A percentile compares a stretch with the other conserved stretches of the same genome.
phyloP scores from a whole-genome alignment of 2,888 invertebrate genomes.

The Hyles lineata region DNA sequence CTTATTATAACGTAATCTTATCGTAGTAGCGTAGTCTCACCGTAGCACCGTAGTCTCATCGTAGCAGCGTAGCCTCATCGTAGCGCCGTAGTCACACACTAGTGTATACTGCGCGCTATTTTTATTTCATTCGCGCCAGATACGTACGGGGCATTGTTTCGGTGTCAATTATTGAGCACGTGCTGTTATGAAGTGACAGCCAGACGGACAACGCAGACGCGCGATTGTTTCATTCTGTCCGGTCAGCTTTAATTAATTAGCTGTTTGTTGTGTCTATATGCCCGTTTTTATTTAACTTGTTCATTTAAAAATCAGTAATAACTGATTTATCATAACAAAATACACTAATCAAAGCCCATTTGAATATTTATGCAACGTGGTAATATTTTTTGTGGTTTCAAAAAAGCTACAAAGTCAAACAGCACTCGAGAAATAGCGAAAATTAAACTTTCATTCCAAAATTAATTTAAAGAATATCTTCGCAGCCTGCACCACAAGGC shows the following conservation, averaged over 20 bases:
- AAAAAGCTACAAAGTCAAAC: neutral
- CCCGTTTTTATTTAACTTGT: no score
- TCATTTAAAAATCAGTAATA: no score
- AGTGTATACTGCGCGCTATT: conserved; percentile 32
- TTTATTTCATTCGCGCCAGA: conserved; percentile 44
- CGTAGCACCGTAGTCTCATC: neutral
- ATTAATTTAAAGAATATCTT: conserved; percentile 21
- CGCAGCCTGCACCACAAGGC: neutral
- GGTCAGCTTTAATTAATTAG: conserved; percentile 22
- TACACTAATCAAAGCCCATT: no score
- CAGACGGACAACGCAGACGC: conserved; percentile 26
- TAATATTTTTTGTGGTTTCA: conserved; percentile 4
- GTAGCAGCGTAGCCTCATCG: neutral
- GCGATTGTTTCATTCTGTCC: conserved; percentile 9
- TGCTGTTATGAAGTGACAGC: conserved; percentile 32
- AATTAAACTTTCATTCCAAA: conserved; percentile 17
- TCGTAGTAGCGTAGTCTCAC: neutral
- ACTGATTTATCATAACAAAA: no score
- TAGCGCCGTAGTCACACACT: neutral
- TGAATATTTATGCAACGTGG: no score
- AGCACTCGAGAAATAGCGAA: neutral
- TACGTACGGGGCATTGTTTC: conserved; percentile 51
- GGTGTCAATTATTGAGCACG: conserved; percentile 51
- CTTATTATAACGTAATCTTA: neutral
- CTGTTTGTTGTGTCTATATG: neutral